A percentile compares a stretch with the other conserved stretches of the same genome.
These are phyloP conservation scores for Aptenodytes patagonicus DNA, from an alignment of 2,113 vertebrate species.

Conservation along the genomic window DNA sequence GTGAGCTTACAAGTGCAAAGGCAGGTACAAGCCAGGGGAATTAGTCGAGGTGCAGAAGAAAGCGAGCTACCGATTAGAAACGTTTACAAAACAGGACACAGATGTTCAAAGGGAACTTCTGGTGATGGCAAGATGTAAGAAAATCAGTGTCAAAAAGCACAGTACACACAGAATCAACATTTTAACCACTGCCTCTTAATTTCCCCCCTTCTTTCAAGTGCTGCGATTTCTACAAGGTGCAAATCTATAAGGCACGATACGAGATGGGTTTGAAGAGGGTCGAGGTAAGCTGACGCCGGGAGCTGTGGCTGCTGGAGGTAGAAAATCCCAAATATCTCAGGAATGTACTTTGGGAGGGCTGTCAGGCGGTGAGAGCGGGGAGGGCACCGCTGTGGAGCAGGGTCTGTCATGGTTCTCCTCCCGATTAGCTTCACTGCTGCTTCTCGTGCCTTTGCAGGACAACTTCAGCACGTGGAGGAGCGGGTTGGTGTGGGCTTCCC, in stretches of 20 bases:
- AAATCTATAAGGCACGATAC: accelerated
- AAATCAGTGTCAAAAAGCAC: neutral
- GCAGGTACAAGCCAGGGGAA: neutral
- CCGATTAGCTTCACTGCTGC: accelerated
- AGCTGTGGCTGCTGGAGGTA: neutral
- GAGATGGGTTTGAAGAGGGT: neutral
- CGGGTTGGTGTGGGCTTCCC: neutral
- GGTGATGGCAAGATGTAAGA: neutral
- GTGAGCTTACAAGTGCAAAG: neutral
- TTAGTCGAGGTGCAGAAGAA: neutral
- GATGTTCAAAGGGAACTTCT: neutral
- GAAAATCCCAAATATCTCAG: neutral
- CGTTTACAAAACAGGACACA: neutral
- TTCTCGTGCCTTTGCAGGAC: neutral
- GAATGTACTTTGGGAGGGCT: neutral
- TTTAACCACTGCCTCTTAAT: neutral
- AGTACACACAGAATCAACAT: neutral
- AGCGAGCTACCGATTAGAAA: neutral
- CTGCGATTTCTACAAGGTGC: neutral
- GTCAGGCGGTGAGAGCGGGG: neutral
- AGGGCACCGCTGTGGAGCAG: neutral
- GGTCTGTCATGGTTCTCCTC: neutral
- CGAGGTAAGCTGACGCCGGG: neutral
- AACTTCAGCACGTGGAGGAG: accelerated
- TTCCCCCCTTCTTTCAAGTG: neutral